Conservation (phyloP, 2,888 invertebrate genomes). For the Bembecia ichneumoniformis region DNA sequence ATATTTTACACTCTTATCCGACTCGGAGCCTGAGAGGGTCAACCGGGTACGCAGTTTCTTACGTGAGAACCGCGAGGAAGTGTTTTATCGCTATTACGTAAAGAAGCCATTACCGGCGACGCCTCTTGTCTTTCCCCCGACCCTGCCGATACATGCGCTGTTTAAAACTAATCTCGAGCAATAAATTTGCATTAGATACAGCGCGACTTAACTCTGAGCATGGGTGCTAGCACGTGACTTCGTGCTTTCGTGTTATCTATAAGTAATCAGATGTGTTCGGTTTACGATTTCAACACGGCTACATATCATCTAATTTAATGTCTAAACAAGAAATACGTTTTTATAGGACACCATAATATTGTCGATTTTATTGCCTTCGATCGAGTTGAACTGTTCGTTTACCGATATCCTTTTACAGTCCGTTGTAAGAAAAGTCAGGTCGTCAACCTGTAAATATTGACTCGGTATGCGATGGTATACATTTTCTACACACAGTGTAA, state of each 20-base stretch:
- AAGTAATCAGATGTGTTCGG: constrained; percentile 33
- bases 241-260: constrained; percentile 41
- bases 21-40: background rate
- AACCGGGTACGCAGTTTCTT: constrained; percentile 22
- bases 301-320: background rate
- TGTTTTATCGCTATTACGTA: constrained; percentile 50
- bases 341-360: background rate
- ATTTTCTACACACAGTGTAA: constrained; percentile 33
- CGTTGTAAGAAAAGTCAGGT: constrained; percentile 30
- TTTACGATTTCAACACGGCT: constrained; percentile 19
- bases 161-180: constrained; percentile 43
- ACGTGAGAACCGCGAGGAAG: constrained; percentile 47
- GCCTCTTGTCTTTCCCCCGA: constrained; percentile 13
- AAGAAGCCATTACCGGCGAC: constrained; percentile 48
- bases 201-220: constrained; percentile 43
- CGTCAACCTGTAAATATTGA: constrained; percentile 61
- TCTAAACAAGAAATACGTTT: background rate
- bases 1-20: background rate
- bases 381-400: background rate
- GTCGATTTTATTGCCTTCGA: background rate
- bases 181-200: constrained; percentile 60
- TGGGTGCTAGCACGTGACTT: constrained; percentile 45
- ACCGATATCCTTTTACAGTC: background rate
- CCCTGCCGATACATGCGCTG: constrained; percentile 32
- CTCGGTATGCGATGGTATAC: constrained; percentile 46